A percentile compares a stretch with the other conserved stretches of the same genome.
phyloP scores from a whole-genome alignment of 2,888 invertebrate species.

The Icerya purchasi region DNA sequence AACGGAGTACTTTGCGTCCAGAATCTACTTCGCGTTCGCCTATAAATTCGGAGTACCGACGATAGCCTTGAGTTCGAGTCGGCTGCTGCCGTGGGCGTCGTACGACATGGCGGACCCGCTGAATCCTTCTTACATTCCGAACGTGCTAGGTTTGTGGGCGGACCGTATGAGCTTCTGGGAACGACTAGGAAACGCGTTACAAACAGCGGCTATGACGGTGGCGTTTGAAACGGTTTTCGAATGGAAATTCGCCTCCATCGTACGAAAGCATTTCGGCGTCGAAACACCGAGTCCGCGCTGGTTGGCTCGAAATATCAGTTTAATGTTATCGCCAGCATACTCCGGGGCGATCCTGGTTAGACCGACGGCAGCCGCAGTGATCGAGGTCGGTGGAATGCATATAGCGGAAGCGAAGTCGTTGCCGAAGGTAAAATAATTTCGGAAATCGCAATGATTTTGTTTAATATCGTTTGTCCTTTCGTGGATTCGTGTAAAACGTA shows the following conservation, averaged over 20 bases:
- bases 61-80: not conserved
- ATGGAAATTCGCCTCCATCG: not conserved
- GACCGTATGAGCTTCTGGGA: constrained; percentile 4
- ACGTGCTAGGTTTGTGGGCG: not conserved
- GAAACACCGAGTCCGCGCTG: not conserved
- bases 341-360: not conserved
- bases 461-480: no score
- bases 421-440: constrained; percentile 4
- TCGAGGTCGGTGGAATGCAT: constrained; percentile 5
- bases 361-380: not conserved
- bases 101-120: not conserved
- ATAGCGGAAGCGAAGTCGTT: not conserved
- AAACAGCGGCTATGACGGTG: not conserved
- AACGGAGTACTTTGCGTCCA: constrained; percentile 7
- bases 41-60: constrained; percentile 5
- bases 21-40: constrained; percentile 4
- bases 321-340: not conserved
- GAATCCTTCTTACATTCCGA: not conserved
- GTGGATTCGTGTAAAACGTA: no score
- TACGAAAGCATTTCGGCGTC: not conserved
- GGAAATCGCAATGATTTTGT: no score
- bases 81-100: constrained; percentile 5
- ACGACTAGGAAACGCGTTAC: constrained; percentile 2
- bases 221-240: not conserved
- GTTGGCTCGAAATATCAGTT: not conserved